Conservation (phyloP, 37 sponge, comb jelly and placozoan genomes). For the Oscarella lobularis region DNA sequence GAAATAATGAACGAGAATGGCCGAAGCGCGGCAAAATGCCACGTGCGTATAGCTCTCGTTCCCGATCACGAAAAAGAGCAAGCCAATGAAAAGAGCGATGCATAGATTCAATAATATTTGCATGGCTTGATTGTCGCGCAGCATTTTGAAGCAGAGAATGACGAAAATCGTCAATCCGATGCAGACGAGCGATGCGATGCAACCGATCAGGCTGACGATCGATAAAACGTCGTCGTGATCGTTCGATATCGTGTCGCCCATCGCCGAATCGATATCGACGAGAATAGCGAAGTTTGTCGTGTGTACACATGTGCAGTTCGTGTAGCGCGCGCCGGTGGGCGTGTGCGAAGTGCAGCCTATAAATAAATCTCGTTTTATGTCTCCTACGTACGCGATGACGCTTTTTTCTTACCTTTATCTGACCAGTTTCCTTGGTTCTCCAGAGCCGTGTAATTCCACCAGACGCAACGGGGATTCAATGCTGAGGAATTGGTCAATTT, state of each 20-base stretch:
- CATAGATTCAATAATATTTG: background rate
- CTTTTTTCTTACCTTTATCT: background rate
- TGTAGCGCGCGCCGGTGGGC: background rate
- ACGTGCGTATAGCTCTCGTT: background rate
- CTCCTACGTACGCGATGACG: background rate
- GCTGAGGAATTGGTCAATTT: too few relatives aligned
- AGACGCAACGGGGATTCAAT: background rate
- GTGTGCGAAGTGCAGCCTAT: background rate
- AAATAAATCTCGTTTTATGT: background rate
- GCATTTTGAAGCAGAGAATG: background rate
- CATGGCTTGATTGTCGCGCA: background rate
- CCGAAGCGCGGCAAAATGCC: background rate
- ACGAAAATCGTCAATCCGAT: background rate
- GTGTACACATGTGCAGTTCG: background rate
- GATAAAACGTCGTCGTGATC: background rate
- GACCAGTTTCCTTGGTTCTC: background rate
- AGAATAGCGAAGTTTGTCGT: background rate
- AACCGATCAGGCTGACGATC: background rate
- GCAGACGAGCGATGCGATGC: background rate
- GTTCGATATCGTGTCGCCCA: background rate
- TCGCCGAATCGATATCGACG: background rate
- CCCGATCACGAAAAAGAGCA: background rate
- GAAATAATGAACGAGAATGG: background rate
- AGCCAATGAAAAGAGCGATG: background rate
- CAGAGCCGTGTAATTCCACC: background rate